Conservation (phyloP, 2,113 vertebrate genomes). For the Chrysochloris asiatica region DNA sequence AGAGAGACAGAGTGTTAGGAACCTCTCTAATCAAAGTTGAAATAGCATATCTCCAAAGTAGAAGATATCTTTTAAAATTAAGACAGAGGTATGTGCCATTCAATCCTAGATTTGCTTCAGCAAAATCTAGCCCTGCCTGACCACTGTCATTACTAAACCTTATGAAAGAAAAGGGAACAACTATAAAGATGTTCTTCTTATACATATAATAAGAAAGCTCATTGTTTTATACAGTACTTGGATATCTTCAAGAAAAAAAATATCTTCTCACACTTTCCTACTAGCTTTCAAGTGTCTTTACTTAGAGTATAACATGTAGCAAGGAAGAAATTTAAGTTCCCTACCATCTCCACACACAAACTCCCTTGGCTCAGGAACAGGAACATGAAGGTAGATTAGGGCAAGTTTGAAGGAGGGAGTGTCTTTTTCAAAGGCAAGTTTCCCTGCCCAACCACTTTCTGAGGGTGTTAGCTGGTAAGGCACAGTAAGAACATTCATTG, state of each 20-base stretch:
- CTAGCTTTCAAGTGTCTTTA: background rate
- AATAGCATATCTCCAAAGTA: slow-evolving; percentile 22
- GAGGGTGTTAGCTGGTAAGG: background rate
- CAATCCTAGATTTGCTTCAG: background rate
- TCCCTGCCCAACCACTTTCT: background rate
- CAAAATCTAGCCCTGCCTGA: slow-evolving; percentile 19
- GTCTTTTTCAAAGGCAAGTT: background rate
- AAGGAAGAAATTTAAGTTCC: background rate
- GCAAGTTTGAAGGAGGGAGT: background rate
- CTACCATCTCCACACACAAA: background rate
- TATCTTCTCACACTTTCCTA: no score
- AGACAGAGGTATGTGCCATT: slow-evolving; percentile 16
- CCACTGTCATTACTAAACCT: background rate
- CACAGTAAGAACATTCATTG: background rate
- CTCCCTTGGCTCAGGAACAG: background rate
- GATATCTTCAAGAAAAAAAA: no score
- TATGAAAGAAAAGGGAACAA: background rate
- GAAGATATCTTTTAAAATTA: slow-evolving; percentile 43
- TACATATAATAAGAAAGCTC: background rate
- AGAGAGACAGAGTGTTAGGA: background rate
- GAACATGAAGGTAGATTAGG: background rate
- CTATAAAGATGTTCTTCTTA: background rate
- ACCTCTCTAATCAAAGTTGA: slow-evolving; percentile 32
- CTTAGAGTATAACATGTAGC: background rate
- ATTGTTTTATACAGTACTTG: no score